Percentiles rank a stretch among this genome's conserved stretches.
phyloP scores from a whole-genome alignment of 2,888 invertebrate species.

The Elgonia sp. region DNA sequence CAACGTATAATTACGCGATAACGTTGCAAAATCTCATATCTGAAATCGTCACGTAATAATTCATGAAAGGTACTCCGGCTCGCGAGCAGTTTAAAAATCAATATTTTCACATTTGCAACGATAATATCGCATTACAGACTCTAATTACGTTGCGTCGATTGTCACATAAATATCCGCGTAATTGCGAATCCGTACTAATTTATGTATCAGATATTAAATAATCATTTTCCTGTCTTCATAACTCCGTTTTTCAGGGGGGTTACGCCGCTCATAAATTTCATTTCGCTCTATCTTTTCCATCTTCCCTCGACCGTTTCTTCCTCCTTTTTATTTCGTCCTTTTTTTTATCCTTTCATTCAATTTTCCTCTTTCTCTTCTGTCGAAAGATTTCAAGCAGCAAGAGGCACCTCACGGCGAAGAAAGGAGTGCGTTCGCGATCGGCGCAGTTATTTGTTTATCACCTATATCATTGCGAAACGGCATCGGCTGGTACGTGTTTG shows the following conservation, averaged over 20 bases:
- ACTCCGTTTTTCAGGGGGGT: constrained; percentile 24
- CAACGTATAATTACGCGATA: constrained; percentile 70
- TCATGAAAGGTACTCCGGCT: constrained; percentile 54
- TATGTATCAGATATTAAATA: constrained; percentile 73
- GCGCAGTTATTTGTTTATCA: constrained; percentile 77
- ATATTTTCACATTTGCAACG: constrained; percentile 72
- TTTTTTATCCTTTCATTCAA: constrained; percentile 35
- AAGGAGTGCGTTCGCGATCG: constrained; percentile 77
- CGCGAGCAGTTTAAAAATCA: constrained; percentile 63
- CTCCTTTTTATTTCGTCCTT: background rate
- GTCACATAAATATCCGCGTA: constrained; percentile 75
- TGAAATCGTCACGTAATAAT: constrained; percentile 70
- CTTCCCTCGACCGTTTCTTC: constrained; percentile 51
- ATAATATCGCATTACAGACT: constrained; percentile 71
- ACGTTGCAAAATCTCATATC: constrained; percentile 67
- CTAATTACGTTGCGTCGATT: constrained; percentile 72
- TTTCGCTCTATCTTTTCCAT: constrained; percentile 67
- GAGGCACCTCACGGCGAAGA: constrained; percentile 72
- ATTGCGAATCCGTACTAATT: constrained; percentile 69
- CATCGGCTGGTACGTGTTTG: constrained; percentile 44
- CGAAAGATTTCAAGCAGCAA: background rate
- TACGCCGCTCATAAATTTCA: constrained; percentile 64
- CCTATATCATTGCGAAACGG: constrained; percentile 74
- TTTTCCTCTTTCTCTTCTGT: no score
- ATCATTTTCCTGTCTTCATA: constrained; percentile 67